Evolutionary conservation across 1,140 invertebrate species (phyloP).

Genomic region (Zaprionus africanus): DNA sequence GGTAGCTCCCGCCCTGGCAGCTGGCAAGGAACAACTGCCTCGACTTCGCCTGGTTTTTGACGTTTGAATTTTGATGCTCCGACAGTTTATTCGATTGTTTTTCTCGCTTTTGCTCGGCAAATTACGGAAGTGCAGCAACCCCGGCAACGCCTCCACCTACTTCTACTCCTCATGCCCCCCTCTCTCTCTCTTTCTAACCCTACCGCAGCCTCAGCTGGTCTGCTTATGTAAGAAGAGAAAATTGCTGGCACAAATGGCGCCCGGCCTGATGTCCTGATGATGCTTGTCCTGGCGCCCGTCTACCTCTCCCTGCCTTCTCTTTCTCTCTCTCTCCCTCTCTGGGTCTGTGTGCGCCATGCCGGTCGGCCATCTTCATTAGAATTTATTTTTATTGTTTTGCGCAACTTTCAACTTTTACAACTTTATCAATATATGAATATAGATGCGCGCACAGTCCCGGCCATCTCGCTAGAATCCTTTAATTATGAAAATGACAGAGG

Average conservation of each 20-base stretch:
- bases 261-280: conserved; percentile 16
- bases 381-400: conserved; percentile 83
- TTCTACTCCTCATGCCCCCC: neutral
- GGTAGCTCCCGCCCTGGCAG: neutral
- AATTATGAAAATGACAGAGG: conserved; percentile 62
- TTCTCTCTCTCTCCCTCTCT: neutral
- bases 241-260: conserved; percentile 77
- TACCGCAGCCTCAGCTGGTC: conserved; percentile 40
- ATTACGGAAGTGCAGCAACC: conserved; percentile 78
- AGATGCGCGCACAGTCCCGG: conserved; percentile 61
- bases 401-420: conserved; percentile 81
- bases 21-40: conserved; percentile 13
- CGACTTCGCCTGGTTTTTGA: conserved; percentile 60
- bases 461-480: conserved; percentile 48
- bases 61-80: conserved; percentile 83
- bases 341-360: conserved; percentile 63
- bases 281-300: conserved; percentile 28
- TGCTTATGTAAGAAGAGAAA: conserved; percentile 76
- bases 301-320: neutral
- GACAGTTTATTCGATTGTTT: conserved; percentile 83
- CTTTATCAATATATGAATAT: conserved; percentile 83
- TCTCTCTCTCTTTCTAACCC: neutral
- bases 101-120: conserved; percentile 75
- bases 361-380: conserved; percentile 78
- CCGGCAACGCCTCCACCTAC: conserved; percentile 1